Base-by-base conservation (phyloP, 1,140 invertebrate species). In the Pogonognathellus flavescens region DNA sequence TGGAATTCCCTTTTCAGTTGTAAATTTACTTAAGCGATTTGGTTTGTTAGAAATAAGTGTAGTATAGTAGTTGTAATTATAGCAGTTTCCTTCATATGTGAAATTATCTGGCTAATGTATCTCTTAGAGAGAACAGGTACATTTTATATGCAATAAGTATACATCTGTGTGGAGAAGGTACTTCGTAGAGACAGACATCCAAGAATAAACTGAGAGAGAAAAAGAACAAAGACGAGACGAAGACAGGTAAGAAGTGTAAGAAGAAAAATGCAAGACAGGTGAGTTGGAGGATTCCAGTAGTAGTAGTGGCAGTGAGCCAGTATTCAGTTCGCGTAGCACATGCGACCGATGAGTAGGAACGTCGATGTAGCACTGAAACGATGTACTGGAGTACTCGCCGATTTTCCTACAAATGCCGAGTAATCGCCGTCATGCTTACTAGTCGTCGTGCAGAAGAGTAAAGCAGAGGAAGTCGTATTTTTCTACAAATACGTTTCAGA, bases 361-460 rank as follows among this genome's bases (percentile, higher is more conserved):
- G 50, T 55, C 80, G 80, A 55, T 55, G 80, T 25, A 81, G 20
- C 55, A 81, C 80, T 81, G 80, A 81, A 59, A 53, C 16, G 50
- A 14, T 25, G 50, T 18, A 41, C 31, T 41, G 6, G 31, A 41
- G 6, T 41, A 3, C 52, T 81, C 52, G 80, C 55, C 80, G 80
- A 22, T 1, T 16, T 14, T 14, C 8, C 18, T 31, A 81, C 80
- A 81, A 81, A 81, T 81, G 8, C 80, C 11, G 11, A 59, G 50
- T 7, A 20, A 55, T 57, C 31, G 10, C 10, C 80, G 80, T 81
- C 80, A 81, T 81, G 80, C 80, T 81, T 81, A 81, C 80, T 81
- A 55, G 41, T 81, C 50, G 49, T 81, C 55, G 80, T 55, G 52
- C 50, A 25, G 80, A 41, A 76, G 31, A 76, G 11, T 50, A 7